A percentile compares a stretch with the other conserved stretches of the same genome.
Evolutionary conservation across 2,888 invertebrate genomes (phyloP).

Genomic region (Agriopis marginaria): DNA sequence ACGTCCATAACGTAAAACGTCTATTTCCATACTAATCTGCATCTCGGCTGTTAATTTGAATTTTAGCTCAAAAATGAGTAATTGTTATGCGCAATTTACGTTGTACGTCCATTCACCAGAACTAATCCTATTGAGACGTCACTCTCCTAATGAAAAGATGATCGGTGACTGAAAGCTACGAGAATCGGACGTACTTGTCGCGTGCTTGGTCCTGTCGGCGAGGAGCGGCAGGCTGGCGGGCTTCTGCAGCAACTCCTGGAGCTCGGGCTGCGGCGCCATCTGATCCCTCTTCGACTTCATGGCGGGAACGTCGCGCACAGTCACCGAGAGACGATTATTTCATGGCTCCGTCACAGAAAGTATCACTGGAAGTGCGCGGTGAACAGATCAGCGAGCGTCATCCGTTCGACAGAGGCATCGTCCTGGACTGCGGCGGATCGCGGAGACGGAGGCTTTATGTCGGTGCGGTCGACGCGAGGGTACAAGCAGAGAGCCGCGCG

Average conservation of each 20-base stretch:
- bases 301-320: constrained; percentile 55
- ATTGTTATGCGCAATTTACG: constrained; percentile 63
- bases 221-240: constrained; percentile 63
- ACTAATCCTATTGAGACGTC: constrained; percentile 72
- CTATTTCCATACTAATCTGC: constrained; percentile 41
- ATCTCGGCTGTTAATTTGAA: constrained; percentile 48
- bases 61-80: constrained; percentile 56
- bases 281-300: constrained; percentile 71
- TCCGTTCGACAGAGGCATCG: constrained; percentile 63
- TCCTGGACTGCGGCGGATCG: constrained; percentile 58
- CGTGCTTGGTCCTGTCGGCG: constrained; percentile 61
- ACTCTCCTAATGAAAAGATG: constrained; percentile 54
- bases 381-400: constrained; percentile 33
- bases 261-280: constrained; percentile 66
- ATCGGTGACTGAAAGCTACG: constrained; percentile 54
- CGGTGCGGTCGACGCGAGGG: constrained; percentile 68
- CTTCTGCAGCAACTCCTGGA: constrained; percentile 78
- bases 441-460: constrained; percentile 59
- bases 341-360: constrained; percentile 46
- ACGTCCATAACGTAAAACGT: constrained; percentile 42
- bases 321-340: constrained; percentile 54
- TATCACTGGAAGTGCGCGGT: constrained; percentile 30
- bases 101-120: constrained; percentile 67
- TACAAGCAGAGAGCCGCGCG: constrained; percentile 71
- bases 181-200: constrained; percentile 72